Conservation (phyloP, 64 coral and sea anemone species). For the Montipora sp. region DNA sequence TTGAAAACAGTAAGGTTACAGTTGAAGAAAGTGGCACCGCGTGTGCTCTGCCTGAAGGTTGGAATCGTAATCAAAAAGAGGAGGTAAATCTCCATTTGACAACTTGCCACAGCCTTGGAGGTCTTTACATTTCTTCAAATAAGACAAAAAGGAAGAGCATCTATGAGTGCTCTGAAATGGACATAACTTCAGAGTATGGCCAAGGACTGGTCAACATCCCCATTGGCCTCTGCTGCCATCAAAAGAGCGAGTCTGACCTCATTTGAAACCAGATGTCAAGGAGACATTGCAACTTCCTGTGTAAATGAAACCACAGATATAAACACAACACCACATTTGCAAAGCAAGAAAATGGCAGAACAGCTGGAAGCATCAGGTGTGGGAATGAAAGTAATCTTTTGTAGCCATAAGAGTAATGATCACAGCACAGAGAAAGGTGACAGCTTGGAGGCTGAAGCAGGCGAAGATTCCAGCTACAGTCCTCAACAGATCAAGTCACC, state of each 20-base stretch:
- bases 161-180: slow-evolving; percentile 26
- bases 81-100: slow-evolving; percentile 13
- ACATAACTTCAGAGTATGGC: slow-evolving; percentile 13
- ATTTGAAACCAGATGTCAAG: neutral
- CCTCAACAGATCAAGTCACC: neutral
- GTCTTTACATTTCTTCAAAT: neutral
- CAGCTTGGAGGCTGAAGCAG: neutral
- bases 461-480: neutral
- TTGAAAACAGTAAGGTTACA: neutral
- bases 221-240: neutral
- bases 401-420: neutral
- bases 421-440: neutral
- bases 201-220: neutral
- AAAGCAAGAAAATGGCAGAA: neutral
- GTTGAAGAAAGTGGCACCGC: neutral
- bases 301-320: neutral
- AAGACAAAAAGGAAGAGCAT: slow-evolving; percentile 14
- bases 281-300: too few species aligned
- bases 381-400: neutral
- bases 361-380: slow-evolving; percentile 3
- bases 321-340: neutral
- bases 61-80: neutral
- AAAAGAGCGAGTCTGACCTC: neutral
- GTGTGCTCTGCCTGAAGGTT: neutral
- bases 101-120: neutral